A percentile compares a stretch with the other conserved stretches of the same genome.
These are phyloP conservation scores for Anomalospiza imberbis DNA, from an alignment of 2,797 vertebrate genomes.

Conservation along the genomic window DNA sequence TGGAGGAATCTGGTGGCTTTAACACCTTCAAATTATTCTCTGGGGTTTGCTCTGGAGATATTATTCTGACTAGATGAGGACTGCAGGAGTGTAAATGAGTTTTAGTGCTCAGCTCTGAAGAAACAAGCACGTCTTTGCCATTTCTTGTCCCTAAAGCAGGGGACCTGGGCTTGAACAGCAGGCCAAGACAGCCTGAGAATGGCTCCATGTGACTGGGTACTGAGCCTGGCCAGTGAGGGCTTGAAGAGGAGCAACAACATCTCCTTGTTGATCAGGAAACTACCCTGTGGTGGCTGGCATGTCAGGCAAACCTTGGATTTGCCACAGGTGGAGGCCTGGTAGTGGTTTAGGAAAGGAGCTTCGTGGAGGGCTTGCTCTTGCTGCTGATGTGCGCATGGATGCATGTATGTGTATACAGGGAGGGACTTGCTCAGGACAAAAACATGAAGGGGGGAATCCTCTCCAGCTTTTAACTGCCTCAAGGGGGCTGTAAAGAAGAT, in stretches of 20 bases:
- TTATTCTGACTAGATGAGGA: background rate
- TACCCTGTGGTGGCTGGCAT: background rate
- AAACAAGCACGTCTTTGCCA: fast-evolving
- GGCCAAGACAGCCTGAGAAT: background rate
- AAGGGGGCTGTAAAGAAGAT: background rate
- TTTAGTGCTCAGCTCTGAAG: background rate
- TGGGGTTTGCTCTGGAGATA: background rate
- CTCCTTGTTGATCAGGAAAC: background rate
- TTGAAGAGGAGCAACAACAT: background rate
- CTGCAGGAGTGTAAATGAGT: background rate
- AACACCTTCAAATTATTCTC: background rate
- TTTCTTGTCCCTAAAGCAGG: background rate
- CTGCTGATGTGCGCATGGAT: background rate
- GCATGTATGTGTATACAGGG: background rate
- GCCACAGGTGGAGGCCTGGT: background rate
- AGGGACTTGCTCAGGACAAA: background rate
- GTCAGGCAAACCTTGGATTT: background rate
- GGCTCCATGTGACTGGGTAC: background rate
- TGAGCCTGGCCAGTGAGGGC: background rate
- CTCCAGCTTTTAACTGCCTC: background rate
- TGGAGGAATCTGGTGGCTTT: background rate
- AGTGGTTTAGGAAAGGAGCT: background rate
- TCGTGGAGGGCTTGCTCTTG: background rate
- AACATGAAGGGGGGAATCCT: background rate
- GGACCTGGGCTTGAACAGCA: background rate